A percentile compares a stretch with the other conserved stretches of the same genome.
Conservation (phyloP, 2,113 vertebrate genomes). For the Psittacara wagleri region DNA sequence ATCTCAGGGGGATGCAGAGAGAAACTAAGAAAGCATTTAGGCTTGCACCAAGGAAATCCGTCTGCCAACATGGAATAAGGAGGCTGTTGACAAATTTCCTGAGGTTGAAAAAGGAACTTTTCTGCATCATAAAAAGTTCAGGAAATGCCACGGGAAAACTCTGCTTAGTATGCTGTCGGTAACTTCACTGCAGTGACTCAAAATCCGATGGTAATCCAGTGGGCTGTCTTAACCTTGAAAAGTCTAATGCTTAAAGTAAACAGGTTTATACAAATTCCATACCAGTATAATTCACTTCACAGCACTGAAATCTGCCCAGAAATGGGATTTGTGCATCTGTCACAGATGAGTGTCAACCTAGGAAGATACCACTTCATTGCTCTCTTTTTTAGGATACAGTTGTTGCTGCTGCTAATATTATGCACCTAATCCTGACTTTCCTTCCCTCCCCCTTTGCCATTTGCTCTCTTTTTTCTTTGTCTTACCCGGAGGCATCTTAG, state of each 20-base stretch:
- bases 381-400: slow-evolving; percentile 17
- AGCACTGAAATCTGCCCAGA: slow-evolving; percentile 24
- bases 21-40: neutral
- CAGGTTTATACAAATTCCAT: neutral
- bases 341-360: neutral
- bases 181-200: neutral
- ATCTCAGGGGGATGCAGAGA: neutral
- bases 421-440: neutral
- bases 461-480: slow-evolving; percentile 18
- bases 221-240: neutral
- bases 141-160: neutral
- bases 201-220: neutral
- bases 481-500: slow-evolving; percentile 44
- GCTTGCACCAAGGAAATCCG: neutral
- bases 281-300: neutral
- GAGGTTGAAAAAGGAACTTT: neutral
- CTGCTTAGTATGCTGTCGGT: neutral
- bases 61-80: neutral
- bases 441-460: slow-evolving; percentile 20
- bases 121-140: neutral
- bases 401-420: slow-evolving; percentile 32
- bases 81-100: neutral
- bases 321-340: slow-evolving; percentile 5
- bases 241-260: neutral
- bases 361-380: neutral